These are phyloP conservation scores for Meghimatium bilineatum DNA, from an alignment of 2,888 invertebrate genomes.

Conservation along the genomic window DNA sequence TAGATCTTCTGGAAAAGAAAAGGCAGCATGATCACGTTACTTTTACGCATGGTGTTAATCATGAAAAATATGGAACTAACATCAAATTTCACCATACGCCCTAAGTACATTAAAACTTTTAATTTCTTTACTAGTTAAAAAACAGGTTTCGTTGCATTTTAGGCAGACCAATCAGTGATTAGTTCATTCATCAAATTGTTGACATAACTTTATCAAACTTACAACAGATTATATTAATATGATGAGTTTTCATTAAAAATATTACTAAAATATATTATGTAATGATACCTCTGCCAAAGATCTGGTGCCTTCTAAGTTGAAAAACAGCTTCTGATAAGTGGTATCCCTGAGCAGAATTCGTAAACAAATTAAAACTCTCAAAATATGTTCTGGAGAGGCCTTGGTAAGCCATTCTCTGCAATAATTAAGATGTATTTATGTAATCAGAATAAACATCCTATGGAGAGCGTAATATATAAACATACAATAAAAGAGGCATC, in stretches of 20 bases:
- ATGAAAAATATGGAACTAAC: too few species aligned
- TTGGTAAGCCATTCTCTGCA: slow-evolving; percentile 72
- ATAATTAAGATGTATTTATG: slow-evolving; percentile 32
- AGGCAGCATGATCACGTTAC: too few species aligned
- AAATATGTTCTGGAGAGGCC: slow-evolving; percentile 71
- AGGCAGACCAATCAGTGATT: too few species aligned
- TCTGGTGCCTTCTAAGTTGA: slow-evolving; percentile 66
- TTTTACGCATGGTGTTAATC: too few species aligned
- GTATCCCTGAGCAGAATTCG: slow-evolving; percentile 73
- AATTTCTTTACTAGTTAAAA: too few species aligned
- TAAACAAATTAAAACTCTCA: slow-evolving; percentile 71
- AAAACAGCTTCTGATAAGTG: slow-evolving; percentile 71
- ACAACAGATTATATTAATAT: background rate
- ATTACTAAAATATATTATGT: background rate
- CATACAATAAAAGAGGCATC: background rate
- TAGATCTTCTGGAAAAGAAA: too few species aligned
- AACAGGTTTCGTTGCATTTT: too few species aligned
- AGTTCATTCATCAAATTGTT: too few species aligned
- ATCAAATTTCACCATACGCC: too few species aligned
- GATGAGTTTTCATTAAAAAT: background rate
- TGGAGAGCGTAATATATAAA: background rate
- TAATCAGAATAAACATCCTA: background rate
- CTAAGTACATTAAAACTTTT: too few species aligned
- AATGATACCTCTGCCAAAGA: slow-evolving; percentile 67
- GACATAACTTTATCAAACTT: too few species aligned